Conservation (phyloP, 2,888 invertebrate genomes). For the Hartigia nigra region DNA sequence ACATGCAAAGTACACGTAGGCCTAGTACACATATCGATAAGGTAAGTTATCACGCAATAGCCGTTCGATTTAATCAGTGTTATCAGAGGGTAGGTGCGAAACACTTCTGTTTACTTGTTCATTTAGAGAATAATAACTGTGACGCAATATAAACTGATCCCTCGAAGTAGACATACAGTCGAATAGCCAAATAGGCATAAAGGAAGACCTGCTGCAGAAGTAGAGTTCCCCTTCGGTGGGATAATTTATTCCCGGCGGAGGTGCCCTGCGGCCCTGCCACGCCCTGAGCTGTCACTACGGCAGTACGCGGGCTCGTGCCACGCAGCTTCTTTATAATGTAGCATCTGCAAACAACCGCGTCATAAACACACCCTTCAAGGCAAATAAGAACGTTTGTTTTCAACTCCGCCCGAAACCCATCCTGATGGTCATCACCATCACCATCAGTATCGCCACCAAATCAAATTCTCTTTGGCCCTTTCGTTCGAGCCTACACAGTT, state of each 20-base stretch:
- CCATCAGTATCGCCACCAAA: not conserved
- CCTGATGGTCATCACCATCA: not conserved
- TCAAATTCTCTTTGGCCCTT: not conserved
- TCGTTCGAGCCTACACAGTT: not conserved
- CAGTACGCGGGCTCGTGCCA: constrained; percentile 45
- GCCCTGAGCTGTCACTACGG: constrained; percentile 54
- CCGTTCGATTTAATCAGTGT: constrained; percentile 54
- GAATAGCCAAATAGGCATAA: not conserved
- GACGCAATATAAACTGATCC: constrained; percentile 16
- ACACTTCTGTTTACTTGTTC: constrained; percentile 56
- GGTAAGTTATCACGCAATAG: not conserved
- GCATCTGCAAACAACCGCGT: constrained; percentile 56
- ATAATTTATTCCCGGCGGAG: constrained; percentile 62
- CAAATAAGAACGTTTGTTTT: constrained; percentile 30
- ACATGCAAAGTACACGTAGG: not conserved
- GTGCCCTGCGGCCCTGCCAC: constrained; percentile 61
- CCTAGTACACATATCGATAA: not conserved
- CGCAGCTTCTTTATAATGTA: constrained; percentile 58
- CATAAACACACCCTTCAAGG: constrained; percentile 58
- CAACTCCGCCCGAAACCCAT: constrained; percentile 27
- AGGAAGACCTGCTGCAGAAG: not conserved
- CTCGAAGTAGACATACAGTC: not conserved
- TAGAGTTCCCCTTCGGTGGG: constrained; percentile 20
- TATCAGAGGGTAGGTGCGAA: constrained; percentile 56
- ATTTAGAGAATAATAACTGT: constrained; percentile 61